Base-by-base conservation (phyloP, 2,113 vertebrate genomes). In the Platichthys flesus region DNA sequence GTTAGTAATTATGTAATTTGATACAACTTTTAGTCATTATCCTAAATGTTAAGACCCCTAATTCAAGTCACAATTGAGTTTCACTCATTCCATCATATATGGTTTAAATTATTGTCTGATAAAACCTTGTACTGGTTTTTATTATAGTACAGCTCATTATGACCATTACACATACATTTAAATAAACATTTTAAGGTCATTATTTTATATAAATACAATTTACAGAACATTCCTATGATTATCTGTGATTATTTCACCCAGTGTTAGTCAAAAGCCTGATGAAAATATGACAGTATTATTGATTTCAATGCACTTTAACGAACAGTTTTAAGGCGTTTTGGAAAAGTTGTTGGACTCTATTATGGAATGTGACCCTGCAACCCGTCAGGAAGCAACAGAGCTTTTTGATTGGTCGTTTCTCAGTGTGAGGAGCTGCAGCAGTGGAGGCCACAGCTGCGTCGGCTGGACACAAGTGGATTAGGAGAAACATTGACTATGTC, bases 201-300 rank as follows among this genome's bases (percentile, higher is more conserved):
- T 31, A 31, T 31, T 31, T 8, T 31, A 4, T 57, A 64, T 68
- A 21, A 15, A 40, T 8, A 51, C 10, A 37, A 23, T 10, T 55
- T 42, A 10, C 12, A 13, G 40, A 42, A 49, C 45, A 63, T n/a
- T n/a, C n/a, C n/a, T n/a, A n/a, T n/a, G n/a, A n/a, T n/a, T n/a
- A n/a, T n/a, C n/a, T n/a, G 12, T 76, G 76, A 83, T 87, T 83
- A 77, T 80, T 76, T 79, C 82, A 88, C 81, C 79, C 74, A 40
- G 15, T 65, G 42, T n/a, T 73, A 28, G 74, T 21, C 18, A 23
- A n/a, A 42, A 16, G 13, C 8, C 40, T 26, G 21, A 45, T 7
- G 21, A 51, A 62, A 56, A 76, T 45, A n/a, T 73, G 26, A 75
- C 85, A 86, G 84, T 91, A 85, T 90, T 89, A 90, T 47, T 68